Evolutionary conservation across 2,797 vertebrate genomes (phyloP).

Genomic region (Tenualosa thibaudeaui): DNA sequence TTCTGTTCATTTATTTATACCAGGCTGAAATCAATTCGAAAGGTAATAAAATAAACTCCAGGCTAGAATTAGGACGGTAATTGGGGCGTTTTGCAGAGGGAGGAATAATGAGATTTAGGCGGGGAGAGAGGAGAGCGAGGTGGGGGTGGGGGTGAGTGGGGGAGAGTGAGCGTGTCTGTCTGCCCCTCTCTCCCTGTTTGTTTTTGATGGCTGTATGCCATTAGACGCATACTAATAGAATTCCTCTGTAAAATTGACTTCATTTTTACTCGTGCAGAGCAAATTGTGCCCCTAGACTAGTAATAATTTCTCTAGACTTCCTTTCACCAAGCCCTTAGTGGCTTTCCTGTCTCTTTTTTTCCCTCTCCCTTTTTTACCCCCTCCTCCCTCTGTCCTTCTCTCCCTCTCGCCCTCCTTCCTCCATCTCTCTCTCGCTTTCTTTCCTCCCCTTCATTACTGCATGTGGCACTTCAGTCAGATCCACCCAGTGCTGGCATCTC

Average conservation of each 20-base stretch:
- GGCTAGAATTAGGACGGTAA: conserved; percentile 71
- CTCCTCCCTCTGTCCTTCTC: not conserved
- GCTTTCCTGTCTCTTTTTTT: not conserved
- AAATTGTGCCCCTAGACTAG: conserved; percentile 66
- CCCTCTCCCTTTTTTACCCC: not conserved
- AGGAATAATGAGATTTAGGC: conserved; percentile 55
- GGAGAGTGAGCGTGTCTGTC: conserved; percentile 54
- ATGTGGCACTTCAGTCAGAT: not conserved
- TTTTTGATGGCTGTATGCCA: conserved; percentile 71
- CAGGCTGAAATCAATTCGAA: conserved; percentile 58
- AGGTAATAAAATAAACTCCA: conserved; percentile 64
- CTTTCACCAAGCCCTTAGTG: conserved; percentile 33
- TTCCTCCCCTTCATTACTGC: not conserved
- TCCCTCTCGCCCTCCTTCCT: not conserved
- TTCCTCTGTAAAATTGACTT: conserved; percentile 71
- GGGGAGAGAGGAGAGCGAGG: conserved; percentile 51
- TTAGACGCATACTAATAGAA: conserved; percentile 72
- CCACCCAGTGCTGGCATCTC: not conserved
- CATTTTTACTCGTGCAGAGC: conserved; percentile 60
- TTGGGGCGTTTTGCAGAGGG: conserved; percentile 64
- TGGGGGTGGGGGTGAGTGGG: conserved; percentile 51
- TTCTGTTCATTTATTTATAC: conserved; percentile 58
- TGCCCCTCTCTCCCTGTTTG: conserved; percentile 60
- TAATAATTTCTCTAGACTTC: conserved; percentile 58
- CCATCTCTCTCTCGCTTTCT: not conserved